Percentiles rank a stretch among this genome's conserved stretches.
These are phyloP conservation scores for Paradoxurus hermaphroditus DNA, from an alignment of 2,113 vertebrate genomes.

Conservation along the genomic window DNA sequence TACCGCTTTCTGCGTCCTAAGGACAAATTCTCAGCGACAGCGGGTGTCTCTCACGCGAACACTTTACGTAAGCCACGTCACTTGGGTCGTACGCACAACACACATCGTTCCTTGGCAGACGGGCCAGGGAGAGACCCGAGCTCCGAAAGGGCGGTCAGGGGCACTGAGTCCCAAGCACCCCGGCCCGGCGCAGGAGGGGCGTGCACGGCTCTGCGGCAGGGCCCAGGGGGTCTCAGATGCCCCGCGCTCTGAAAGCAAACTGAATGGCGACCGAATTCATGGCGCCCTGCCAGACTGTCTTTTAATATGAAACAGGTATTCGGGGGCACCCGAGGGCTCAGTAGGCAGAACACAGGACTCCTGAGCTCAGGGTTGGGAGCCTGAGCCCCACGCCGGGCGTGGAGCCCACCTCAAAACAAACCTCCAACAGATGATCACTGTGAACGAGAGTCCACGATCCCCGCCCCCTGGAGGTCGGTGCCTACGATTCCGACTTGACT, in stretches of 20 bases:
- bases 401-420: not conserved
- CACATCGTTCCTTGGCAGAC: not conserved
- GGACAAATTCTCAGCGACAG: not conserved
- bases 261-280: rapidly evolving
- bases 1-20: not conserved
- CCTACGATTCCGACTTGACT: not conserved
- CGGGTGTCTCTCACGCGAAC: rapidly evolving
- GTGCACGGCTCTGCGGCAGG: too few relatives aligned
- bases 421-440: rapidly evolving
- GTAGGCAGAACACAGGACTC: rapidly evolving
- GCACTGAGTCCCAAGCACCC: too few relatives aligned
- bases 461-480: rapidly evolving
- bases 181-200: not conserved
- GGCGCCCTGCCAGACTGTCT: not conserved
- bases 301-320: not conserved
- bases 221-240: not conserved
- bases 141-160: not conserved
- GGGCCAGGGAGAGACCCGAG: not conserved
- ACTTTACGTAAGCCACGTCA: not conserved
- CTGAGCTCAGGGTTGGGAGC: not conserved
- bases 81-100: rapidly evolving
- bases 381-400: not conserved
- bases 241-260: not conserved
- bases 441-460: rapidly evolving
- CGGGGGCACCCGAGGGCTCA: not conserved